These are phyloP conservation scores for Artemia franciscana DNA, from an alignment of 1,140 invertebrate species.

Conservation along the genomic window DNA sequence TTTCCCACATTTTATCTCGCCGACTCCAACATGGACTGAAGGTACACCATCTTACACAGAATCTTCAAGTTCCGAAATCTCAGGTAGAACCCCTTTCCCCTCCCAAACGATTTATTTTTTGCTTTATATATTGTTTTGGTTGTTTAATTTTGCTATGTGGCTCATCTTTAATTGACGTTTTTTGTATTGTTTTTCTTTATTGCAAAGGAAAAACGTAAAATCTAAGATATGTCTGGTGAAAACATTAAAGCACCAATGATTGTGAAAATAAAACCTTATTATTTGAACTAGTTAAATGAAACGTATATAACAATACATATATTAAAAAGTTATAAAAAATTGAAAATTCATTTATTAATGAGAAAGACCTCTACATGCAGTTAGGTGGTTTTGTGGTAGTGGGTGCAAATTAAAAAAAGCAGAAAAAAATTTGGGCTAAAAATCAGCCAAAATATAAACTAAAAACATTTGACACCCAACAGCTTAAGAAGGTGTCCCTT, in stretches of 20 bases:
- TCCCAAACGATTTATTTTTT: neutral
- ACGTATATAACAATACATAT: neutral
- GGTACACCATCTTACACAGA: conserved; percentile 90
- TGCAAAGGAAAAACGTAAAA: neutral
- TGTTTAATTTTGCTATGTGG: neutral
- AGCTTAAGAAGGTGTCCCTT: too few relatives aligned
- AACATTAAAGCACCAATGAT: neutral
- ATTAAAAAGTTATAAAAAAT: neutral
- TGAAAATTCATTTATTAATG: neutral
- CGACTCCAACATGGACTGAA: conserved; percentile 93
- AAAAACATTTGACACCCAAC: too few relatives aligned
- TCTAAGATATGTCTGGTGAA: neutral
- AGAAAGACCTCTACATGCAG: too few relatives aligned
- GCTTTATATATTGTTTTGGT: conserved; percentile 1
- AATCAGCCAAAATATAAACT: too few relatives aligned
- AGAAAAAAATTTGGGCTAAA: too few relatives aligned
- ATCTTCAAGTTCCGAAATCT: conserved; percentile 75
- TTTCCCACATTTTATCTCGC: conserved; percentile 35
- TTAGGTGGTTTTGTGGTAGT: too few relatives aligned
- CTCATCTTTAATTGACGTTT: neutral
- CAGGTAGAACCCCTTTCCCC: conserved; percentile 28
- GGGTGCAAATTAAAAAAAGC: too few relatives aligned
- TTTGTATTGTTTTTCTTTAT: neutral
- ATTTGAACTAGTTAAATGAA: neutral
- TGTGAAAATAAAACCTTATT: neutral